Percentiles rank a stretch among this genome's conserved stretches.
These are phyloP conservation scores for Lagopus muta DNA, from an alignment of 2,113 vertebrate genomes.

Conservation along the genomic window DNA sequence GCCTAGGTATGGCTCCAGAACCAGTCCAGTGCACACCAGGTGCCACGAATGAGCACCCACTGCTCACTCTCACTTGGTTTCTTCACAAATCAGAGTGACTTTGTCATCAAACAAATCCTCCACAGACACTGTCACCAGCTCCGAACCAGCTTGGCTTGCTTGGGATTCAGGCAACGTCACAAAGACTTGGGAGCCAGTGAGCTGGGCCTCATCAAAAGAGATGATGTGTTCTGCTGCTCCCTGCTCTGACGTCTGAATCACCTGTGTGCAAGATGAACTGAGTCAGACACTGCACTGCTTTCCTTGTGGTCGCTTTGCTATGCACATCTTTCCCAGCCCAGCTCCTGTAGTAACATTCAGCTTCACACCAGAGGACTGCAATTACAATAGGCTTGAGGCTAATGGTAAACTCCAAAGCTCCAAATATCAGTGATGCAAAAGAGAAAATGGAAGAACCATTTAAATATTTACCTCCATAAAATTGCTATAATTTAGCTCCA, in stretches of 20 bases:
- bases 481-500: constrained; percentile 69
- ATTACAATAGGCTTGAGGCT: constrained; percentile 41
- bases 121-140: constrained; percentile 85
- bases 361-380: constrained; percentile 54
- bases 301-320: background rate
- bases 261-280: constrained; percentile 67
- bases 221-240: constrained; percentile 67
- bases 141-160: constrained; percentile 49
- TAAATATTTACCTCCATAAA: constrained; percentile 63
- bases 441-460: constrained; percentile 61
- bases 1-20: background rate
- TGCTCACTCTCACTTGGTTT: constrained; percentile 51
- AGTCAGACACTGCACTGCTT: background rate
- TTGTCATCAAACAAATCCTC: constrained; percentile 86
- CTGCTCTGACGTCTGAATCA: constrained; percentile 66
- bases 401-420: constrained; percentile 59
- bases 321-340: background rate
- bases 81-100: constrained; percentile 85
- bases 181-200: constrained; percentile 80
- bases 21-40: background rate
- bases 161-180: constrained; percentile 78
- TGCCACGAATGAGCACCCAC: accelerated
- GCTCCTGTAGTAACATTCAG: constrained; percentile 38
- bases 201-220: constrained; percentile 75
- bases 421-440: constrained; percentile 41